Base-by-base conservation (phyloP, 2,113 vertebrate species). In the Neolamprologus sp. region DNA sequence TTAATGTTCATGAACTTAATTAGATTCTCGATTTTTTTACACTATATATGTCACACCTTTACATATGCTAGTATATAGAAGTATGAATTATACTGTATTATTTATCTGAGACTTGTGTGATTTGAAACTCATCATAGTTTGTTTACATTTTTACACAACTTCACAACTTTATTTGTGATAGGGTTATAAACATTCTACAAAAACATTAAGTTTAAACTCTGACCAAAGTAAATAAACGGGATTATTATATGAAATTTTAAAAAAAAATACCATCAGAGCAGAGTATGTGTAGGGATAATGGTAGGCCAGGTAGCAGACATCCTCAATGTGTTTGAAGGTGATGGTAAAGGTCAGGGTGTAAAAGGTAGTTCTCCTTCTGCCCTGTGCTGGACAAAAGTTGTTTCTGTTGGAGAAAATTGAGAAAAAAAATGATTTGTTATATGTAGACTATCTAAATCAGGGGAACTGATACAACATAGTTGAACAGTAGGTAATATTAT, bases 281-380 rank as follows among this genome's bases (percentile, higher is more conserved):
- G 98, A 96, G 89, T 98, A 98, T 53, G 98, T 98, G 89, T 98
- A 98, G 9, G 98, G 98, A 51, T 98, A 99, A 90, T 99, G 98
- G 90, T 99, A 98, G 42, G 98, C 98, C 95, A 99, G 83, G 92
- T 98, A 99, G 93, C 98, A 99, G 84, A 97, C 95, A 12, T 99
- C 98, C 21, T 97, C 98, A 3, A 81, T 85, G 33, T 99, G 97
- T 47, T 95, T 97, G 85, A 99, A 99, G 75, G 94, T 97, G 82
- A 98, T 33, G 3, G 91, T 96, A 79, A 99, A 98, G 65, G 97
- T 97, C 73, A 99, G 95, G 0, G 97, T 98, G 81, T 98, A 99
- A 89, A 97, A 98, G 9, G 91, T 94, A 40, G 85, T 95, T 78
- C 85, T 88, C 53, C 85, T 94, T 7, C 35, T 2, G 5, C 93